phyloP scores from a whole-genome alignment of 2,113 vertebrate genomes.

The Hippopotamus amphibius region DNA sequence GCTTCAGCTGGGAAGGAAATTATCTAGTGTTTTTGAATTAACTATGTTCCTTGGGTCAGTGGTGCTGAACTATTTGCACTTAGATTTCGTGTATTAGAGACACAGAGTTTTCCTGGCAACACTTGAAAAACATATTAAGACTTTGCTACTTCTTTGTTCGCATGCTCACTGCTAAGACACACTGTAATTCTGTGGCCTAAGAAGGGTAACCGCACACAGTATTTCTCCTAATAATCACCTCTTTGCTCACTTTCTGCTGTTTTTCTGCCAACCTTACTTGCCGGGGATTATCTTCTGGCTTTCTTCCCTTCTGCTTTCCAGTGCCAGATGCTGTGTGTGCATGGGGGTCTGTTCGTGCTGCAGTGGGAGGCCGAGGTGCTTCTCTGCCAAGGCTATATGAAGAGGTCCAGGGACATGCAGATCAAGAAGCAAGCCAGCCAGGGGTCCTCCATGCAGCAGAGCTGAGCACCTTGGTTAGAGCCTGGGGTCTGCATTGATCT shows the following conservation, averaged over 20 bases:
- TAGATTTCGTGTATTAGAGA: background rate
- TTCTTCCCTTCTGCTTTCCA: background rate
- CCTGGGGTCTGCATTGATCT: background rate
- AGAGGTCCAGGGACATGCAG: background rate
- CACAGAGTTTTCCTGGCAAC: slow-evolving; percentile 24
- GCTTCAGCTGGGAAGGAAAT: slow-evolving; percentile 53
- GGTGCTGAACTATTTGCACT: slow-evolving; percentile 53
- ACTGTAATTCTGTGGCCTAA: background rate
- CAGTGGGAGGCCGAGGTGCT: background rate
- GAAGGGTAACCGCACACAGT: background rate
- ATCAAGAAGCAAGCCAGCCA: background rate
- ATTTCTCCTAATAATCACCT: slow-evolving; percentile 16
- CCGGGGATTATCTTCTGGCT: slow-evolving; percentile 35
- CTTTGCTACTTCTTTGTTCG: slow-evolving; percentile 16
- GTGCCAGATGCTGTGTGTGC: background rate
- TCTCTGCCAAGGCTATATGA: background rate
- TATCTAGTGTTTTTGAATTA: slow-evolving; percentile 49
- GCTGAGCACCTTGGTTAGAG: background rate
- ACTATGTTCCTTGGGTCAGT: slow-evolving; percentile 20
- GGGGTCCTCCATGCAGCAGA: background rate
- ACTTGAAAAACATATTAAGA: slow-evolving; percentile 37
- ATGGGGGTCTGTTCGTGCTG: background rate
- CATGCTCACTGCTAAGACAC: background rate
- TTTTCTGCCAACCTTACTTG: slow-evolving; percentile 50
- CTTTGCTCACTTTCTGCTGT: background rate